Conservation (phyloP, 1,140 invertebrate species). For the Wiebesia pumilae region DNA sequence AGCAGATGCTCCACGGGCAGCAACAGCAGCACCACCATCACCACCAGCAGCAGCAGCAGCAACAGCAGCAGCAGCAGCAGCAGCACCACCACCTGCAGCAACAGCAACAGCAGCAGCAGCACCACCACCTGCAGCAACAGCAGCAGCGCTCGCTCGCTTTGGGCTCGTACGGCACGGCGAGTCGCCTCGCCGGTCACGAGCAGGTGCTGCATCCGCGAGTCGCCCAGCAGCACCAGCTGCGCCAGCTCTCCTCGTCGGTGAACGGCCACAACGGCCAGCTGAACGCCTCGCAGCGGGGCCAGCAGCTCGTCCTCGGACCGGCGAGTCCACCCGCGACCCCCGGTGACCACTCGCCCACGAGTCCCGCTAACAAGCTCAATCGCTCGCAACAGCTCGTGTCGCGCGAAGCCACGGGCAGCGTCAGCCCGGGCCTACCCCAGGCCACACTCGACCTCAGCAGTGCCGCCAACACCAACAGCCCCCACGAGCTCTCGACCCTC, state of each 20-base stretch:
- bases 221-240: constrained; percentile 54
- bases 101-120: constrained; percentile 56
- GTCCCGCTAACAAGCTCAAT: constrained; percentile 66
- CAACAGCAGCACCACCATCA: constrained; percentile 52
- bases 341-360: constrained; percentile 70
- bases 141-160: not conserved
- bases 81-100: constrained; percentile 50
- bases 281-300: constrained; percentile 49
- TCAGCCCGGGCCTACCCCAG: constrained; percentile 78
- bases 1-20: constrained; percentile 58
- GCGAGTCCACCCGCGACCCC: constrained; percentile 68
- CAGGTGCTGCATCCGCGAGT: not conserved
- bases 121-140: constrained; percentile 33
- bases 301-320: constrained; percentile 69
- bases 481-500: constrained; percentile 82
- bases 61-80: constrained; percentile 24
- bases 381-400: constrained; percentile 64
- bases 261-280: constrained; percentile 57
- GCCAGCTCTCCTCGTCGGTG: constrained; percentile 56
- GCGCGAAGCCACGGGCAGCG: constrained; percentile 78
- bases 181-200: constrained; percentile 5
- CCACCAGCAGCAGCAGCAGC: constrained; percentile 53
- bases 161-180: not conserved
- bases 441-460: constrained; percentile 81
- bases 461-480: constrained; percentile 78